A percentile compares a stretch with the other conserved stretches of the same genome.
Evolutionary conservation across 2,113 vertebrate species (phyloP).

Genomic region (Saguinus midas): DNA sequence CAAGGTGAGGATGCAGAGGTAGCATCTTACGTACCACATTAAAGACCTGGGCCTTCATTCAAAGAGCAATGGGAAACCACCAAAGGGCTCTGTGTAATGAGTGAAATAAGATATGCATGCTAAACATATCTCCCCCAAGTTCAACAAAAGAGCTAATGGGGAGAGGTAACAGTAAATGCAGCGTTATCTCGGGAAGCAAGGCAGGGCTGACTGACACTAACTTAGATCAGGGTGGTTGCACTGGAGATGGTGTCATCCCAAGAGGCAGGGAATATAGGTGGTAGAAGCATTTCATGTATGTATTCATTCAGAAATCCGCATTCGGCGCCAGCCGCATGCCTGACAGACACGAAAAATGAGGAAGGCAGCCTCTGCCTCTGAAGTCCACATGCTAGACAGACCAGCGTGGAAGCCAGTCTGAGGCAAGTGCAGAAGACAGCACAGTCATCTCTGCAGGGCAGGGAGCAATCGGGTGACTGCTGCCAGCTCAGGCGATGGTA

Average conservation of each 20-base stretch:
- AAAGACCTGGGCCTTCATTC: not conserved
- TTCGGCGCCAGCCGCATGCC: not conserved
- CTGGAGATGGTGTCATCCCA: not conserved
- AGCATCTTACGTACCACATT: accelerated
- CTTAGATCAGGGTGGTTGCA: not conserved
- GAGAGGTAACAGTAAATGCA: not conserved
- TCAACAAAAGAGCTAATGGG: not conserved
- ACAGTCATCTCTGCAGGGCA: no score
- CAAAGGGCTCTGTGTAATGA: not conserved
- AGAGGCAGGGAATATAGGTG: no score
- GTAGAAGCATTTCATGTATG: not conserved
- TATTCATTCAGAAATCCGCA: not conserved
- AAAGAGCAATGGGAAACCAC: not conserved
- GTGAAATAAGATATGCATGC: not conserved
- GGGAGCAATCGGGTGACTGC: not conserved
- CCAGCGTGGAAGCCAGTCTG: not conserved
- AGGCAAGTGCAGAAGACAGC: not conserved
- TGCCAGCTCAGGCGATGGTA: not conserved
- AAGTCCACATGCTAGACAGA: not conserved
- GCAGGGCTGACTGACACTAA: not conserved
- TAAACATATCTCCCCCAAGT: not conserved
- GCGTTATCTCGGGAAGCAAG: not conserved
- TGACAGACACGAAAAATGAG: not conserved
- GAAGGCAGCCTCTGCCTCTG: not conserved
- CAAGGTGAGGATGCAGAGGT: not conserved